A percentile compares a stretch with the other conserved stretches of the same genome.
Conservation (phyloP, 2,113 vertebrate genomes). For the Tiliqua scincoides region DNA sequence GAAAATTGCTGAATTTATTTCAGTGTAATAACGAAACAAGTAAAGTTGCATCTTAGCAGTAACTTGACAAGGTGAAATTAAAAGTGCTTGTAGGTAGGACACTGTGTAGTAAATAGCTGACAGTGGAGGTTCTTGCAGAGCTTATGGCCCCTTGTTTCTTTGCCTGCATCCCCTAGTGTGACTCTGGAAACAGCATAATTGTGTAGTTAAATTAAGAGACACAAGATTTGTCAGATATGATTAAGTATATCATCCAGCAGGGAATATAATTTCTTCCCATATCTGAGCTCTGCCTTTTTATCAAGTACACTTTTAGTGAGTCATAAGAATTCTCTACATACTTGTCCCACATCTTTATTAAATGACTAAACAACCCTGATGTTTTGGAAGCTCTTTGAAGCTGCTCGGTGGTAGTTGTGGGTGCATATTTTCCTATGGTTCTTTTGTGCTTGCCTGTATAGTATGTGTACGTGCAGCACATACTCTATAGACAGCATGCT, state of each 20-base stretch:
- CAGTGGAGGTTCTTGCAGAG: neutral
- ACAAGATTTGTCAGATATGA: constrained; percentile 24
- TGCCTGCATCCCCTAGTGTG: neutral
- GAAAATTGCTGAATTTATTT: neutral
- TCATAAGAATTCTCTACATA: neutral
- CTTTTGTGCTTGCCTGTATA: too few relatives aligned
- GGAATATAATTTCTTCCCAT: neutral
- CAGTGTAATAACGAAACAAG: neutral
- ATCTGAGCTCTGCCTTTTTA: constrained; percentile 7
- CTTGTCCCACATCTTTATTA: neutral
- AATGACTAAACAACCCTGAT: neutral
- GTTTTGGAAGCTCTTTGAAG: neutral
- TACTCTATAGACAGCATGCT: neutral
- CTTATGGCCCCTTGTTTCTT: neutral
- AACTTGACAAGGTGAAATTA: neutral
- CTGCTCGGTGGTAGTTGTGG: neutral
- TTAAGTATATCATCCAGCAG: constrained; percentile 13
- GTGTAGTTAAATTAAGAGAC: constrained; percentile 28
- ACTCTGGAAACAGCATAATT: constrained; percentile 11
- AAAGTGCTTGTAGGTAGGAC: neutral
- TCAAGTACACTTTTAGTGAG: constrained; percentile 14
- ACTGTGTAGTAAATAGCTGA: neutral
- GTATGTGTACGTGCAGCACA: neutral
- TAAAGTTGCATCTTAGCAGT: neutral
- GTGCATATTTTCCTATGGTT: neutral